These are phyloP conservation scores for Cryptops parisi DNA, from an alignment of 2,888 invertebrate genomes.

Conservation along the genomic window DNA sequence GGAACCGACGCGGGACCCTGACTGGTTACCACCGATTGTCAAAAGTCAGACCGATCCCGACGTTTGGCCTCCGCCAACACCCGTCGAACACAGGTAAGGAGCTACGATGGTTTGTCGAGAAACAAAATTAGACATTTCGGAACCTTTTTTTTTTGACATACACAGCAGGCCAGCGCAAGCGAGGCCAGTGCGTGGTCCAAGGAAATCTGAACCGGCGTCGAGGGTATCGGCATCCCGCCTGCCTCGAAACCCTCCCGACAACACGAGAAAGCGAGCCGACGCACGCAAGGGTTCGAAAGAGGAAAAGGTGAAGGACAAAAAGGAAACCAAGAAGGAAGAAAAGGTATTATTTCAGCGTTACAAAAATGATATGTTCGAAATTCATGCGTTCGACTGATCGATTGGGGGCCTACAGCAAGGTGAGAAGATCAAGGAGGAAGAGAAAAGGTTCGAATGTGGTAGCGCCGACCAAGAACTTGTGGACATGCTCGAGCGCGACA, in stretches of 20 bases:
- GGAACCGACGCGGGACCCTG: constrained; percentile 57
- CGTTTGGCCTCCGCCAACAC: constrained; percentile 76
- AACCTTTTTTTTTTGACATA: constrained; percentile 4
- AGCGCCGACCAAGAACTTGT: constrained; percentile 80
- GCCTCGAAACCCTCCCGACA: constrained; percentile 10
- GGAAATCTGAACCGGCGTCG: constrained; percentile 28
- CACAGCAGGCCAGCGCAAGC: constrained; percentile 13
- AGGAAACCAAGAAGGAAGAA: constrained; percentile 17
- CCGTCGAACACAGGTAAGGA: constrained; percentile 53
- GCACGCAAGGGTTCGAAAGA: constrained; percentile 17
- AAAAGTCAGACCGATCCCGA: constrained; percentile 43
- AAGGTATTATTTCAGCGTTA: constrained; percentile 2
- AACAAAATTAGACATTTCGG: not conserved
- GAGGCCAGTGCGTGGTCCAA: constrained; percentile 14
- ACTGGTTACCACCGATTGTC: constrained; percentile 49
- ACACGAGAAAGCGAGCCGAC: constrained; percentile 13
- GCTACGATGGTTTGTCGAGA: not conserved
- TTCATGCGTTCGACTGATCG: no score
- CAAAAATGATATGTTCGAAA: not conserved
- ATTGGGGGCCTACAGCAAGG: no score
- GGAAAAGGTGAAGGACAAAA: constrained; percentile 3
- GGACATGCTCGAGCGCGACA: constrained; percentile 87
- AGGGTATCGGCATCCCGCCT: constrained; percentile 27
- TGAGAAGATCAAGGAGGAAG: constrained; percentile 44
- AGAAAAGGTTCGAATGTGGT: constrained; percentile 37